Evolutionary conservation across 1,140 invertebrate species (phyloP).

Genomic region (Phymorhynchus buccinoides): DNA sequence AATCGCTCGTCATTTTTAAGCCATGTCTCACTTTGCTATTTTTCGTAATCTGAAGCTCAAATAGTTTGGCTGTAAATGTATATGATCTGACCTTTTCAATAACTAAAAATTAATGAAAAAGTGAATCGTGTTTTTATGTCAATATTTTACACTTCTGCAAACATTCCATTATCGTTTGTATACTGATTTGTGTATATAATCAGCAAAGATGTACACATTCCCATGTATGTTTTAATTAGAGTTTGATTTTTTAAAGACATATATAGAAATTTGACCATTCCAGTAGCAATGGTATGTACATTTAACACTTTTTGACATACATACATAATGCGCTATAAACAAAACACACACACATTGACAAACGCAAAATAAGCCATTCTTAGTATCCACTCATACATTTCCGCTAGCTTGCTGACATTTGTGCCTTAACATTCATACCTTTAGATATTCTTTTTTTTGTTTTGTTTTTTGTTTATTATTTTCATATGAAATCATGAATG

Average conservation of each 20-base stretch:
- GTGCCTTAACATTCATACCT: too few species aligned
- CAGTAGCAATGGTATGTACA: not conserved
- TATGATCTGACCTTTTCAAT: not conserved
- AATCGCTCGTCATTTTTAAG: too few species aligned
- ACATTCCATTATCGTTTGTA: not conserved
- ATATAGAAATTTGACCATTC: not conserved
- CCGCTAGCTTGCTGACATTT: too few species aligned
- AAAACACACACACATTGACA: not conserved
- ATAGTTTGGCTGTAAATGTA: not conserved
- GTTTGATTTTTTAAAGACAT: not conserved
- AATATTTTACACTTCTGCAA: not conserved
- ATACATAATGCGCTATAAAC: not conserved
- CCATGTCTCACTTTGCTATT: too few species aligned
- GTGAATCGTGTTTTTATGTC: not conserved
- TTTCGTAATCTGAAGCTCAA: conserved; percentile 1
- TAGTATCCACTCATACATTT: too few species aligned
- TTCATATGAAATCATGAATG: too few species aligned
- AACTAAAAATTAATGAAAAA: not conserved
- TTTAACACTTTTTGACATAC: not conserved
- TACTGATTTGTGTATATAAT: not conserved
- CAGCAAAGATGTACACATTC: not conserved
- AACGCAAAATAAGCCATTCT: too few species aligned
- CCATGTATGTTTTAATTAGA: not conserved
- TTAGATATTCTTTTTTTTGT: too few species aligned
- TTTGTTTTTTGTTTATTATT: too few species aligned